These are phyloP conservation scores for Collichthys lucidus DNA, from an alignment of 2,113 vertebrate species.

Conservation along the genomic window DNA sequence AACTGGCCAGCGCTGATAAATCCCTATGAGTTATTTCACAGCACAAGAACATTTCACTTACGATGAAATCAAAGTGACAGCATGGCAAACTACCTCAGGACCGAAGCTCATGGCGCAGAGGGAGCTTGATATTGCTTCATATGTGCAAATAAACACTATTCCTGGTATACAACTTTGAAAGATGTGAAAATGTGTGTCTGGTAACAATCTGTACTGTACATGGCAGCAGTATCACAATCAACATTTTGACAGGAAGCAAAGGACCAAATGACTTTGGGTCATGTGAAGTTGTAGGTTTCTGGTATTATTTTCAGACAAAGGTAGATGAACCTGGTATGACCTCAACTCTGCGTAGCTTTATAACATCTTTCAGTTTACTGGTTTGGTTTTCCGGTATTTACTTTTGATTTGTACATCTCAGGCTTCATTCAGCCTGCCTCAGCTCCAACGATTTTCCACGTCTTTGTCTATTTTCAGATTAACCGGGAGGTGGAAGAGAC, in stretches of 20 bases:
- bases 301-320: no score
- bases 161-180: neutral
- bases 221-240: neutral
- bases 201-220: neutral
- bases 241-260: neutral
- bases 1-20: slow-evolving; percentile 48
- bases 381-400: neutral
- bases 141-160: neutral
- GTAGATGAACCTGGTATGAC: no score
- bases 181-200: neutral
- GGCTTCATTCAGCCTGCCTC: no score
- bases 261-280: neutral
- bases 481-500: no score
- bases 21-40: slow-evolving; percentile 43
- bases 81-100: slow-evolving; percentile 15
- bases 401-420: no score
- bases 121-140: neutral
- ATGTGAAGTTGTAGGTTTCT: neutral
- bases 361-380: neutral
- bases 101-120: neutral
- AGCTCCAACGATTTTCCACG: no score
- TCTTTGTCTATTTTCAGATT: no score
- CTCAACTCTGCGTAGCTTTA: neutral
- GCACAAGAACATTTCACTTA: slow-evolving; percentile 30
- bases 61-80: slow-evolving; percentile 15